These are phyloP conservation scores for Hassar affinis DNA, from an alignment of 2,113 vertebrate species.

Conservation along the genomic window DNA sequence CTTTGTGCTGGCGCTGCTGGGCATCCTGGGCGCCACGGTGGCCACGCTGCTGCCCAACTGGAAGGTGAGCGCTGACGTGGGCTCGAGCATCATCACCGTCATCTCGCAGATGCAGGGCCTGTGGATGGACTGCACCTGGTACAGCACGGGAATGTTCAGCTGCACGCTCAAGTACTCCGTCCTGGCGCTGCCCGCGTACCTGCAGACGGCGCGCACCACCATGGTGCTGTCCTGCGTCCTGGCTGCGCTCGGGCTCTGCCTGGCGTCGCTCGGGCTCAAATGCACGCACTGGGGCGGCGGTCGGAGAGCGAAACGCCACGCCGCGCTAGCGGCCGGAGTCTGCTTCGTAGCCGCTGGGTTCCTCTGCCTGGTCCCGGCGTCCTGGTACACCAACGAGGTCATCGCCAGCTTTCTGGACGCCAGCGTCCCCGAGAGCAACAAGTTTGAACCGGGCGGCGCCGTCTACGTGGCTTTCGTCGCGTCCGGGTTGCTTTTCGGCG, in stretches of 20 bases:
- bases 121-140: constrained; percentile 99
- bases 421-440: constrained; percentile 85
- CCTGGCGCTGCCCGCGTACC: constrained; percentile 83
- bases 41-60: constrained; percentile 92
- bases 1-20: constrained; percentile 84
- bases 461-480: constrained; percentile 90
- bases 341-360: constrained; percentile 84
- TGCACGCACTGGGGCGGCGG: constrained; percentile 87
- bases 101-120: constrained; percentile 90
- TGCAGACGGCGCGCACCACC: constrained; percentile 87
- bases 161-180: constrained; percentile 87
- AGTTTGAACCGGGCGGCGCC: constrained; percentile 89
- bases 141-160: constrained; percentile 96
- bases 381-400: constrained; percentile 92
- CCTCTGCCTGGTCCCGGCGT: constrained; percentile 83
- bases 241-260: constrained; percentile 84
- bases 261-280: constrained; percentile 85
- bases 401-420: constrained; percentile 86
- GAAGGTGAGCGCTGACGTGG: constrained; percentile 86
- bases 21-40: constrained; percentile 80
- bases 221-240: constrained; percentile 92
- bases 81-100: constrained; percentile 88
- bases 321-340: constrained; percentile 81
- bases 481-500: constrained; percentile 79
- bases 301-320: constrained; percentile 77